A percentile compares a stretch with the other conserved stretches of the same genome.
phyloP scores from a whole-genome alignment of 2,113 vertebrate genomes.

The Panthera leo region DNA sequence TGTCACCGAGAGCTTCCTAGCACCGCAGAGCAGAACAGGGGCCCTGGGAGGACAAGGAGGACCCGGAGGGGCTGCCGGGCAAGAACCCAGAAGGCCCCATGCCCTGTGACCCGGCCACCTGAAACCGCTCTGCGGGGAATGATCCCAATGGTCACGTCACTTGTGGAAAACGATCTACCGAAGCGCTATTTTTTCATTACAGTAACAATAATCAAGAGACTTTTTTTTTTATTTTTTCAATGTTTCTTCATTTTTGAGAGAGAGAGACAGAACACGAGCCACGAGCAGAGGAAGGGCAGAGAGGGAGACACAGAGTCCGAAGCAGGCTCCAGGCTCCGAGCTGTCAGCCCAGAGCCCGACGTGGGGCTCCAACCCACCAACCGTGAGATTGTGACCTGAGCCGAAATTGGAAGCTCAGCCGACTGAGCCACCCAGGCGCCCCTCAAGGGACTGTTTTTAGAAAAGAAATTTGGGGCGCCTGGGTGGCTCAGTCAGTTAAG shows the following conservation, averaged over 20 bases:
- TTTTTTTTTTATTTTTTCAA: neutral
- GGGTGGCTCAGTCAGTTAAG: too few relatives aligned
- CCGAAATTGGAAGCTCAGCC: too few relatives aligned
- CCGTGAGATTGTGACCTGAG: too few relatives aligned
- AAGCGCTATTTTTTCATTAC: neutral
- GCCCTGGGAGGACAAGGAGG: neutral
- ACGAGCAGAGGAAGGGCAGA: too few relatives aligned
- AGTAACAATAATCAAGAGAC: neutral
- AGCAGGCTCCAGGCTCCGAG: too few relatives aligned
- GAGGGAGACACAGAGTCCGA: too few relatives aligned
- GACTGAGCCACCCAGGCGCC: too few relatives aligned
- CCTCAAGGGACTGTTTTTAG: neutral
- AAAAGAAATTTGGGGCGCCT: neutral
- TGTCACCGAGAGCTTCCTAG: neutral
- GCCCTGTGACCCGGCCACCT: neutral
- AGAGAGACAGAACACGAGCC: too few relatives aligned
- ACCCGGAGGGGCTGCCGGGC: neutral
- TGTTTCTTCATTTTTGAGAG: too few relatives aligned
- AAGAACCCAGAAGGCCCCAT: neutral
- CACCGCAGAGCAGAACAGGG: neutral
- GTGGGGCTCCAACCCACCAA: rapidly evolving
- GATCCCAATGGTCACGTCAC: neutral
- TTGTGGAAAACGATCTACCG: neutral
- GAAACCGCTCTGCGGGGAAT: neutral
- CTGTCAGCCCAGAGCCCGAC: too few relatives aligned